Evolutionary conservation across 2,797 vertebrate species (phyloP).

Genomic region (Mus caroli): DNA sequence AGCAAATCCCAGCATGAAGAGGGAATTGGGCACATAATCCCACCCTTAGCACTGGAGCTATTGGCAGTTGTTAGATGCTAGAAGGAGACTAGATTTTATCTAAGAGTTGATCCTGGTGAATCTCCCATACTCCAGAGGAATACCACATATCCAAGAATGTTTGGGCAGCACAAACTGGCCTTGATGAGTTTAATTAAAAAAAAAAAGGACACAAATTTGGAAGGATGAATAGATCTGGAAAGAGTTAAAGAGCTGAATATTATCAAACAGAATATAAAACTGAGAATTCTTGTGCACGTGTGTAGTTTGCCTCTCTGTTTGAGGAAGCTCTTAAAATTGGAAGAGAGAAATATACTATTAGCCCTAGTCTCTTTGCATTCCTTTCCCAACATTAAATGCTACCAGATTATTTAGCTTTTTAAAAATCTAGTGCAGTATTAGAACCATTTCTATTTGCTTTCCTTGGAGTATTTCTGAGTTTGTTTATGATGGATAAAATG

Average conservation of each 20-base stretch:
- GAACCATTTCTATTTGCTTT: slow-evolving; percentile 8
- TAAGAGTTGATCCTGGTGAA: background rate
- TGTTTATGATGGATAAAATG: background rate
- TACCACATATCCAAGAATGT: background rate
- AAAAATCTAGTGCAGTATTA: background rate
- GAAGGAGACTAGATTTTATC: background rate
- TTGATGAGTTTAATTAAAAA: background rate
- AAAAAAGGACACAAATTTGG: background rate
- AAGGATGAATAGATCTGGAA: background rate
- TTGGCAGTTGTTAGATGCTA: background rate
- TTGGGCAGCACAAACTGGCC: background rate
- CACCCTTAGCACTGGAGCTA: too few relatives aligned
- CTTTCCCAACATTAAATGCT: background rate
- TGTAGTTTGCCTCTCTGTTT: background rate
- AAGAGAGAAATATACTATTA: background rate
- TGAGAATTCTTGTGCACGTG: background rate
- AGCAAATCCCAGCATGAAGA: background rate
- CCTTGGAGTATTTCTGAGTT: slow-evolving; percentile 26
- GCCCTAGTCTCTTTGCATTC: background rate
- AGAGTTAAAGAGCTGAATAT: background rate
- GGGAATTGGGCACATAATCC: background rate
- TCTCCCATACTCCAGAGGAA: background rate
- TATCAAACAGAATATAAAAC: background rate
- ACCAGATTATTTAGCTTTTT: background rate
- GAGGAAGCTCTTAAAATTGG: background rate